These are phyloP conservation scores for Pristionchus maxplancki DNA, from an alignment of 2,888 invertebrate species.

Conservation along the genomic window DNA sequence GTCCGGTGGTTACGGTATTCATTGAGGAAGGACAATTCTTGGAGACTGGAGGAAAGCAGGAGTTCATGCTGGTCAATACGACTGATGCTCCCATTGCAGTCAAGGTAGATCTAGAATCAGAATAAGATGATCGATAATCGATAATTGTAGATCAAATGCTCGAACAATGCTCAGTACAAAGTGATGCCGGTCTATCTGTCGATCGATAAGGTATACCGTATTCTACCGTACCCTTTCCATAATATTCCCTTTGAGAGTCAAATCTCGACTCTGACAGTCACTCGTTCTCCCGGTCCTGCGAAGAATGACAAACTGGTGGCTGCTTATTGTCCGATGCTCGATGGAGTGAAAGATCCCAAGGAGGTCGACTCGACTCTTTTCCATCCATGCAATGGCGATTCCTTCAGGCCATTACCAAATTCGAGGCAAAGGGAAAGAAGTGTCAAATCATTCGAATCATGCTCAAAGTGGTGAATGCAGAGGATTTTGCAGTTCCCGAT, in stretches of 20 bases:
- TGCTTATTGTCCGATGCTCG: constrained; percentile 14
- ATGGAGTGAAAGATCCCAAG: constrained; percentile 47
- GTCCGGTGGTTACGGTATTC: not conserved
- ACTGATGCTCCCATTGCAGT: constrained; percentile 15
- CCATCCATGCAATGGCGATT: not conserved
- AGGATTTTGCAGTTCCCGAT: constrained; percentile 47
- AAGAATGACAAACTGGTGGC: constrained; percentile 44
- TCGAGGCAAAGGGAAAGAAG: constrained; percentile 41
- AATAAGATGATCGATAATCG: not conserved
- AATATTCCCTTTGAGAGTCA: not conserved
- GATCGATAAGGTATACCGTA: constrained; percentile 11
- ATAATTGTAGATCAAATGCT: constrained; percentile 38
- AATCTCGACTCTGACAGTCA: constrained; percentile 45
- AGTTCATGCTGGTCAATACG: constrained; percentile 47
- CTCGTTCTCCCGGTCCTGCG: constrained; percentile 19
- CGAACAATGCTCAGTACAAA: constrained; percentile 26
- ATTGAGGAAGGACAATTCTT: constrained; percentile 30
- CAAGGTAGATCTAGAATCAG: not conserved
- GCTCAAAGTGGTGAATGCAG: constrained; percentile 48
- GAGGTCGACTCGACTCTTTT: not conserved
- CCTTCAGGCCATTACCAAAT: constrained; percentile 14
- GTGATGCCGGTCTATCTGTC: constrained; percentile 27
- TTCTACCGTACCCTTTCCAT: not conserved
- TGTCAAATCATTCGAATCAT: constrained; percentile 44
- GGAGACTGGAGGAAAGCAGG: constrained; percentile 29